Base-by-base conservation (phyloP, 2,888 invertebrate species). In the Timema podura region DNA sequence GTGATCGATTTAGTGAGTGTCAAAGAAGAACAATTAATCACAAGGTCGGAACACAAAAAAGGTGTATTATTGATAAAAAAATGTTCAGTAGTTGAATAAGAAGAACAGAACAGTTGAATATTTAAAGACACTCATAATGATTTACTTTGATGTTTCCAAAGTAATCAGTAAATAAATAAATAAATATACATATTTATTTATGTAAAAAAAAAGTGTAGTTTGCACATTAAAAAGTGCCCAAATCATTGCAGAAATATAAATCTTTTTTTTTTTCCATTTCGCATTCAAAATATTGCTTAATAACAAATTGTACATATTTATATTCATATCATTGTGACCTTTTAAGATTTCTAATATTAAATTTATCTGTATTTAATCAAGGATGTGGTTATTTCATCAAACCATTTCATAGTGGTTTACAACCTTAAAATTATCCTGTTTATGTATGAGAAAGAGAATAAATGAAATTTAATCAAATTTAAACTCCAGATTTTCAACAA, bases 261-360 rank as follows among this genome's bases (percentile, higher is more conserved):
- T 71, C 70, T 73, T 70, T 70, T 71, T 72, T 70, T 73, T 69
- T 72, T 73, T 72, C 72, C 72, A 73, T 79, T 78, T 77, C 76
- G 78, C 77, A 79, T 78, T 30, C 30, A 30, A 30, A 30, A 30
- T 80, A 79, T 78, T 79, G 77, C 79, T 77, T 80, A 78, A 78
- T 79, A 86, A 86, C 85, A 86, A 85, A 80, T 80, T 84, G 83
- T 85, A 85, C 81, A 84, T 85, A 85, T 82, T 81, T 83, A 84
- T 83, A 80, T 83, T 89, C 88, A 89, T 89, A 88, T 88, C 87
- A 88, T 88, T 88, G 88, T 88, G 74, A 72, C 74, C 74, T 74
- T 74, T 74, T 74, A 74, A 74, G 71, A 74, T 74, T 74, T 74
- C 73, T 73, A 74, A 74, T 71, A 73, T 73, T 73, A 74, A 74